These are phyloP conservation scores for Chaitophorus viminalis DNA, from an alignment of 2,888 invertebrate species.

Conservation along the genomic window DNA sequence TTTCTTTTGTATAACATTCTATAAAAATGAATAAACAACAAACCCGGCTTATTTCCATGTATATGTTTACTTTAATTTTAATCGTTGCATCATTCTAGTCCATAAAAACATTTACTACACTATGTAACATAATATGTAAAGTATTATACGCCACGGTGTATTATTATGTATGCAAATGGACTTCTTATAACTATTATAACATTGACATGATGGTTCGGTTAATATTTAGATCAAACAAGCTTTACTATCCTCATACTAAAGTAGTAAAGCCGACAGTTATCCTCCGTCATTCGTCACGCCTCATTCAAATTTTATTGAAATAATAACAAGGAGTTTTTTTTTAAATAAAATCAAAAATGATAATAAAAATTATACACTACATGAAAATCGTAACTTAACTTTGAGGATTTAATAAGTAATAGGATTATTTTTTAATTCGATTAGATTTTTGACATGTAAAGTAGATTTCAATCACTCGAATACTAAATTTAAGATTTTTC, in stretches of 20 bases:
- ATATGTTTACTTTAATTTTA: constrained; percentile 2
- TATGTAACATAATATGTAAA: constrained; percentile 30
- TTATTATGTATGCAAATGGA: constrained; percentile 55
- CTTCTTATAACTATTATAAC: constrained; percentile 13
- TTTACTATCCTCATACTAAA: constrained; percentile 15
- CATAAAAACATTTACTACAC: background rate
- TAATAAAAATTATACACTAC: background rate
- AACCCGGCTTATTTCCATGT: background rate
- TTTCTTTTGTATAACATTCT: background rate
- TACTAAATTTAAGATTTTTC: too few species aligned
- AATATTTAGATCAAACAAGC: constrained; percentile 49
- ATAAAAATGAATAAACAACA: background rate
- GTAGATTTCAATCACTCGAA: constrained; percentile 18
- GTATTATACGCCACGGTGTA: background rate
- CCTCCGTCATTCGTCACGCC: constrained; percentile 19
- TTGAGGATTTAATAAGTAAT: constrained; percentile 3
- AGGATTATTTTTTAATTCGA: constrained; percentile 34
- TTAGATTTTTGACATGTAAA: constrained; percentile 11
- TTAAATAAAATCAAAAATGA: background rate
- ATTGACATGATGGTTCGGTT: constrained; percentile 34
- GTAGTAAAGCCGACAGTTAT: constrained; percentile 39
- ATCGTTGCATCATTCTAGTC: background rate
- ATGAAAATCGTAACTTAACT: constrained; percentile 1
- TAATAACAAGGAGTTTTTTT: background rate
- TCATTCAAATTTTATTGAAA: constrained; percentile 22